Base-by-base conservation (phyloP, 2,113 vertebrate species). In the Cyprinodon variegatus region DNA sequence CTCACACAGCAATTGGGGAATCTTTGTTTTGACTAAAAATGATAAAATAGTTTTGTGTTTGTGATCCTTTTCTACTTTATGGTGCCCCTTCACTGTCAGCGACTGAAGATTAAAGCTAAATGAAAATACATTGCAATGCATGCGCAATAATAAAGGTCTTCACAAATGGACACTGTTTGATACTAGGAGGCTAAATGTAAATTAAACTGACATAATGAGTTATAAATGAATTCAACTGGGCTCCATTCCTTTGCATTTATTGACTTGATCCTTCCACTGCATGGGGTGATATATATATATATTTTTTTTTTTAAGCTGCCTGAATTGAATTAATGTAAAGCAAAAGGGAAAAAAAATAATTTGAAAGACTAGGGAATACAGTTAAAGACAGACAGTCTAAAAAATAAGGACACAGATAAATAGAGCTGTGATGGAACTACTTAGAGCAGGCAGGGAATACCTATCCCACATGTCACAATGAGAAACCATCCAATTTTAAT, bases 401-500 rank as follows among this genome's bases (percentile, higher is more conserved):
- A 11, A 64, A 17, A 60, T 39, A 84, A 22, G 17, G 40, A 14
- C 57, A 68, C 36, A 59, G 70, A 77, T 62, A 83, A 81, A 84
- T 37, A 77, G 61, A 71, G 64, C 69, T 62, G 57, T 68, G 66
- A 87, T 70, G 71, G 82, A 84, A 83, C 15, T 71, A 36, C 77
- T 60, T 12, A 48, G 67, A 81, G 67, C 72, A 76, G 70, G 68
- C 62, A 74, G 78, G 70, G 69, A 71, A 60, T 65, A 82, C 84
- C 74, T 68, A 76, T 86, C 82, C 76, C 71, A 79, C 75, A 77
- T 90, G 83, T 85, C 83, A 83, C 80, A 89, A 86, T 90, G 69
- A 75, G 82, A 85, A 77, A 68, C 76, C 83, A 75, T 76, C 86
- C 60, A 78, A 79, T 66, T 82, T 72, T 91, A 91, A 92, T 90